phyloP scores from a whole-genome alignment of 1,140 invertebrate genomes.

The Delia radicum region DNA sequence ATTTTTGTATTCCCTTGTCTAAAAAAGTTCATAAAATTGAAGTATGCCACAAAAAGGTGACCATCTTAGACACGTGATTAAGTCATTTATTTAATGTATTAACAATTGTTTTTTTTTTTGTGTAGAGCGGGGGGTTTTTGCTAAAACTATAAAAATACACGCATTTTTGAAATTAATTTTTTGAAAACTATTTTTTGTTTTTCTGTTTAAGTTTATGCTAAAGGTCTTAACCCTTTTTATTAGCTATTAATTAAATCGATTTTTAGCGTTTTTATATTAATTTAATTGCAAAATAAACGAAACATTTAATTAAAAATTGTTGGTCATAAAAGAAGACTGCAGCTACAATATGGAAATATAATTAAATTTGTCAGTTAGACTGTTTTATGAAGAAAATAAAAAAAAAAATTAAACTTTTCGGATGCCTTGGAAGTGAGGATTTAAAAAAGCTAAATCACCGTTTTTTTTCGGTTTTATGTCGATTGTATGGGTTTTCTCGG shows the following conservation, averaged over 20 bases:
- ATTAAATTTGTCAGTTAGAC: no score
- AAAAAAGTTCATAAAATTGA: slow-evolving; percentile 12
- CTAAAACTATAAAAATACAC: not conserved
- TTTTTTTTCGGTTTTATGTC: no score
- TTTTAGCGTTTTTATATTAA: not conserved
- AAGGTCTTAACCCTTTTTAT: not conserved
- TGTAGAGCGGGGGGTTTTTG: not conserved
- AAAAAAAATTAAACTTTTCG: no score
- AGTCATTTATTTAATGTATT: slow-evolving; percentile 5
- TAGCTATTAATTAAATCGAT: not conserved
- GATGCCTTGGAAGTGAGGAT: no score
- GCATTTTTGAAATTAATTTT: not conserved
- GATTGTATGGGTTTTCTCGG: no score
- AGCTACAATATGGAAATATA: not conserved
- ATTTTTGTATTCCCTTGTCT: not conserved
- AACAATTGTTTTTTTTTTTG: slow-evolving; percentile 1
- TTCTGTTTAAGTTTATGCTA: no score
- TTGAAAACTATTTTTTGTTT: no score
- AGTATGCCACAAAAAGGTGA: slow-evolving; percentile 8
- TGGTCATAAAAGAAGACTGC: not conserved
- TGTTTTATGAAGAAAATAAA: no score
- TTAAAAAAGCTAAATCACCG: no score
- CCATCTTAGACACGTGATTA: slow-evolving; percentile 20
- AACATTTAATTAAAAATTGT: not conserved
- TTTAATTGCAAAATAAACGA: not conserved